Evolutionary conservation across 2,797 vertebrate species (phyloP).

Genomic region (Mus minutoides): DNA sequence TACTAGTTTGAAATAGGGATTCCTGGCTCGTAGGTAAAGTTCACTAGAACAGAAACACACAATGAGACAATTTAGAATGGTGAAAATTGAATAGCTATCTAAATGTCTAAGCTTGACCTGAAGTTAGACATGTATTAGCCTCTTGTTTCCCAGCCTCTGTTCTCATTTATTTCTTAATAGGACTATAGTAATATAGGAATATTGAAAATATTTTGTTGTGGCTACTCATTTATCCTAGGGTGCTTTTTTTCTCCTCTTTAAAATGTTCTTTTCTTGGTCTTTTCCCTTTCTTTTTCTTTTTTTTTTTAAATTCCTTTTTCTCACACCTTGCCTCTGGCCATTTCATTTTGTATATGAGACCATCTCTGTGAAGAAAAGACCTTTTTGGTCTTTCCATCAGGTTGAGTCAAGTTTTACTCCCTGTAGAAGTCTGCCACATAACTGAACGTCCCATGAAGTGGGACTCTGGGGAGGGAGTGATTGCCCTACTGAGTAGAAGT

Average conservation of each 20-base stretch:
- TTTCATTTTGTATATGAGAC: conserved; percentile 27
- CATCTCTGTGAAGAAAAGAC: conserved; percentile 40
- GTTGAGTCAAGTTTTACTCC: neutral
- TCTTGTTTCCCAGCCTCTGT: neutral
- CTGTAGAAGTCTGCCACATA: neutral
- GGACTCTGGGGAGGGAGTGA: neutral
- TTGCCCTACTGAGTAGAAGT: neutral
- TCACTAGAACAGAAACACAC: neutral
- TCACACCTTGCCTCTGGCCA: neutral
- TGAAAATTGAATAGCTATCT: neutral
- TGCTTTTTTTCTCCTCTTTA: neutral
- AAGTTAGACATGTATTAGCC: conserved; percentile 20
- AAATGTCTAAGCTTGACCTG: neutral
- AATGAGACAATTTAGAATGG: conserved; percentile 21
- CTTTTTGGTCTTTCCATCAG: conserved; percentile 28
- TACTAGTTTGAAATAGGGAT: neutral
- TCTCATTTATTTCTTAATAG: conserved; percentile 4
- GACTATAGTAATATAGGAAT: conserved; percentile 44
- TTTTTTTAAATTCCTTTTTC: neutral
- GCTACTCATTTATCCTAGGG: neutral
- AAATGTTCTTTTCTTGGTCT: neutral
- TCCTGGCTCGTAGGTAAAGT: neutral
- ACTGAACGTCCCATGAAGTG: neutral
- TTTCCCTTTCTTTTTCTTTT: neutral
- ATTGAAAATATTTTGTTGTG: conserved; percentile 51